These are phyloP conservation scores for Drosophila lacertosa DNA, from an alignment of 1,140 invertebrate genomes.

Conservation along the genomic window DNA sequence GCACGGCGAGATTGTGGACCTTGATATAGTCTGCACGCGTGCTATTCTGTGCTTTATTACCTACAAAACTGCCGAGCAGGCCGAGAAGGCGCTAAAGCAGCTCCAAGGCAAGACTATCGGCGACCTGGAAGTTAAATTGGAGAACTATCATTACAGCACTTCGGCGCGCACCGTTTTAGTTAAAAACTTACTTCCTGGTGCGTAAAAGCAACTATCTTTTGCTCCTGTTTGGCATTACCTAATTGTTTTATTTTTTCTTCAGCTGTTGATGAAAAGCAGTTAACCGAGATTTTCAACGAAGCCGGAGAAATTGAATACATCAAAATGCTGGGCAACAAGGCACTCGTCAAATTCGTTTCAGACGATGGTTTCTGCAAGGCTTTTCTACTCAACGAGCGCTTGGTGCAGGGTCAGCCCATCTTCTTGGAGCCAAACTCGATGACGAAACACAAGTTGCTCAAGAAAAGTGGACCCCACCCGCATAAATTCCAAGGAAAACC, in stretches of 20 bases:
- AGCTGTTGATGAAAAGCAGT: conserved; percentile 13
- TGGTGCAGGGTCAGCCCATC: conserved; percentile 37
- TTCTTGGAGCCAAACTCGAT: conserved; percentile 70
- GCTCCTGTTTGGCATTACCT: not conserved
- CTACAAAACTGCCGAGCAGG: conserved; percentile 40
- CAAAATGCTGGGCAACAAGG: conserved; percentile 14
- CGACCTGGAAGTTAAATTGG: conserved; percentile 54
- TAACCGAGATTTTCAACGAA: conserved; percentile 27
- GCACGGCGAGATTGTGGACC: conserved; percentile 41
- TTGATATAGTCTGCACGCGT: conserved; percentile 56
- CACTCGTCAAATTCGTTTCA: conserved; percentile 51
- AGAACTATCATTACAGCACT: conserved; percentile 14
- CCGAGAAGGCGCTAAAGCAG: conserved; percentile 48
- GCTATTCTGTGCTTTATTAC: conserved; percentile 57
- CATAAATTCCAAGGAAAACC: not conserved
- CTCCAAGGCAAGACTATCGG: conserved; percentile 55
- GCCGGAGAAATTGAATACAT: conserved; percentile 57
- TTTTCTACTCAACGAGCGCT: conserved; percentile 59
- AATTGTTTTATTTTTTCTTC: not conserved
- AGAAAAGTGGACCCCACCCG: not conserved
- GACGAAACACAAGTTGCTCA: conserved; percentile 35
- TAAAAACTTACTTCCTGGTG: conserved; percentile 45
- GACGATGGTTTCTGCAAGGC: conserved; percentile 70
- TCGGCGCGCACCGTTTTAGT: conserved; percentile 35
- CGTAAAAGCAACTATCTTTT: not conserved